These are phyloP conservation scores for Chaetophractus vellerosus DNA, from an alignment of 2,797 vertebrate species.

Conservation along the genomic window DNA sequence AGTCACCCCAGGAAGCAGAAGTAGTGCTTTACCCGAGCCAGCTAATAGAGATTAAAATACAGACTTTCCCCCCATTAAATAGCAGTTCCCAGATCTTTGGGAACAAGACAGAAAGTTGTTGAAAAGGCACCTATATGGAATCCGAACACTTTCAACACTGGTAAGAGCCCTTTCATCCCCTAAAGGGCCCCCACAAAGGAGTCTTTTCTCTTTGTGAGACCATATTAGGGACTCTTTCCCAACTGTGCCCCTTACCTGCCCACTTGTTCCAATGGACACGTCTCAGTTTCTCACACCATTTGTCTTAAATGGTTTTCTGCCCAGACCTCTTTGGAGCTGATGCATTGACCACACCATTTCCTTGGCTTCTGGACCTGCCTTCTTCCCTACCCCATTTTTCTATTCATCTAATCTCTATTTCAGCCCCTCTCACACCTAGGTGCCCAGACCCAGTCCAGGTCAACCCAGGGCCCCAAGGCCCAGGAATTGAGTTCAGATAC, in stretches of 20 bases:
- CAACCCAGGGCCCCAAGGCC: neutral
- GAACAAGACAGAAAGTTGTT: neutral
- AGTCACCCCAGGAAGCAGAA: neutral
- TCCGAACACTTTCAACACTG: neutral
- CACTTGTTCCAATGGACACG: neutral
- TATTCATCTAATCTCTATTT: neutral
- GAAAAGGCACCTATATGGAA: neutral
- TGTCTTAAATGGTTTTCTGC: neutral
- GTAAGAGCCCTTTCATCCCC: neutral
- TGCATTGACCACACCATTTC: neutral
- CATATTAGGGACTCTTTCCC: neutral
- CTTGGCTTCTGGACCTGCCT: neutral
- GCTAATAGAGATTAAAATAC: slow-evolving; percentile 21
- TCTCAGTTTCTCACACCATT: neutral
- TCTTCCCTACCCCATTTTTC: neutral
- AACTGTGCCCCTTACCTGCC: neutral
- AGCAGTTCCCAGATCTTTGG: neutral
- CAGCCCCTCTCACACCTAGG: neutral
- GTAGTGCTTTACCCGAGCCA: neutral
- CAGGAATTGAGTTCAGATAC: neutral
- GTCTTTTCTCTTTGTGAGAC: neutral
- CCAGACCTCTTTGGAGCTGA: neutral
- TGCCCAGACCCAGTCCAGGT: neutral
- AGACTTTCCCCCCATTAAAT: neutral
- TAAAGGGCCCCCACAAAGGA: neutral